Base-by-base conservation (phyloP, 2,888 invertebrate species). In the Latrodectus hesperus region DNA sequence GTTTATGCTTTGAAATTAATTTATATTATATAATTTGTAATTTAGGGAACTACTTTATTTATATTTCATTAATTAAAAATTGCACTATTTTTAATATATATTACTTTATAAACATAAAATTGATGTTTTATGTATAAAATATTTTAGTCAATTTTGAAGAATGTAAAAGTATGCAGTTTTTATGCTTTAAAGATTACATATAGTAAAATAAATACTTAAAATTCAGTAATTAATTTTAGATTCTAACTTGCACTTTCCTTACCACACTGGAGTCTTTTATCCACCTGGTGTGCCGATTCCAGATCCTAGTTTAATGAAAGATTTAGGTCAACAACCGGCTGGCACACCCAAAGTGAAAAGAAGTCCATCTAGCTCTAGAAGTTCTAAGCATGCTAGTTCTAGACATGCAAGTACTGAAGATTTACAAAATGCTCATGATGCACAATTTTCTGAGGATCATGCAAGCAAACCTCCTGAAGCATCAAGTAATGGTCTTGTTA, bases 261-360 rank as follows among this genome's bases (percentile, higher is more conserved):
- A 75, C 53, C 87, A 82, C 78, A 80, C 79, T 52, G 90, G 92
- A 92, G 85, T 83, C 70, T 87, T 77, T 73, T 86, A 85, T 82
- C 51, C 78, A 78, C 88, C 84, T 65, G 83, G 82, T 10, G 67
- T 72, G 3, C 87, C 87, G 9, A 64, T 22, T 14, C 70, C 73
- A n/a, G 87, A 88, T 60, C 87, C 87, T 16, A 73, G 67, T 73
- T 74, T 78, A 51, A 65, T 73, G 17, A 76, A 76, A 51, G 76
- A 81, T 68, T n/a, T 83, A 12, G 82, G 65, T 38, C 78, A 78
- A 17, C 86, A 76, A 52, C 72, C 73, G 0, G 64, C 51, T n/a
- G 81, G 67, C 14, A 9, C 72, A 16, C 49, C 64, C 11, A 72
- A 64, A 74, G 51, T 78, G 22, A 88, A 65, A 55, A 88, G 60